These are phyloP conservation scores for Ellobium chinense DNA, from an alignment of 2,888 invertebrate species.

Conservation along the genomic window DNA sequence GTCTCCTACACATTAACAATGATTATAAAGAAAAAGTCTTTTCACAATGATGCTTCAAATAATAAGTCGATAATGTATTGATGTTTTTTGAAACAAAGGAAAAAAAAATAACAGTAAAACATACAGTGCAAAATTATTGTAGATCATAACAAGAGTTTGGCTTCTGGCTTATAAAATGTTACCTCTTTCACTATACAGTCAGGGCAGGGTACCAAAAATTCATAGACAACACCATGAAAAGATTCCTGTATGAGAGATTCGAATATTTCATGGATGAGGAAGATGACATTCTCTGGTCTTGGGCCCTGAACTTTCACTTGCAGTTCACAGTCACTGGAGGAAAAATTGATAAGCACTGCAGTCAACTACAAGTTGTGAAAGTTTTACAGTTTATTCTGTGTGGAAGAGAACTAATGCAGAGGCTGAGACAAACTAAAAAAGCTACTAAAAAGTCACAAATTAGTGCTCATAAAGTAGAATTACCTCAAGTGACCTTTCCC, in stretches of 20 bases:
- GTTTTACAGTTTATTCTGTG: background rate
- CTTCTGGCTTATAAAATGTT: background rate
- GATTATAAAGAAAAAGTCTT: too few relatives aligned
- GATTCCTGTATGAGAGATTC: constrained; percentile 76
- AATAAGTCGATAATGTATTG: too few relatives aligned
- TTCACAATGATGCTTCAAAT: too few relatives aligned
- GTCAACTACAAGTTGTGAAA: background rate
- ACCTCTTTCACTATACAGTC: constrained; percentile 73
- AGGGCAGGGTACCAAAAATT: constrained; percentile 74
- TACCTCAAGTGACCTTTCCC: too few relatives aligned
- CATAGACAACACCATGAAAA: constrained; percentile 77
- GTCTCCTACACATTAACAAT: too few relatives aligned
- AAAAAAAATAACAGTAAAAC: too few relatives aligned
- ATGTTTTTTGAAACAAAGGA: too few relatives aligned
- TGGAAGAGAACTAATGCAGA: background rate
- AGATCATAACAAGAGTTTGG: too few relatives aligned
- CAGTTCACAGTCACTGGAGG: constrained; percentile 66
- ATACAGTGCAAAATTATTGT: too few relatives aligned
- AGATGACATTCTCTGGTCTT: constrained; percentile 77
- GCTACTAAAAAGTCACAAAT: too few relatives aligned
- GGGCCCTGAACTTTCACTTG: constrained; percentile 74
- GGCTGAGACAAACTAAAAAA: too few relatives aligned
- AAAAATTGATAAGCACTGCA: constrained; percentile 19
- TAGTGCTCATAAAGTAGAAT: background rate
- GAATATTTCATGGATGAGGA: constrained; percentile 78